phyloP scores from a whole-genome alignment of 2,113 vertebrate genomes.

The Lepisosteus oculatus region DNA sequence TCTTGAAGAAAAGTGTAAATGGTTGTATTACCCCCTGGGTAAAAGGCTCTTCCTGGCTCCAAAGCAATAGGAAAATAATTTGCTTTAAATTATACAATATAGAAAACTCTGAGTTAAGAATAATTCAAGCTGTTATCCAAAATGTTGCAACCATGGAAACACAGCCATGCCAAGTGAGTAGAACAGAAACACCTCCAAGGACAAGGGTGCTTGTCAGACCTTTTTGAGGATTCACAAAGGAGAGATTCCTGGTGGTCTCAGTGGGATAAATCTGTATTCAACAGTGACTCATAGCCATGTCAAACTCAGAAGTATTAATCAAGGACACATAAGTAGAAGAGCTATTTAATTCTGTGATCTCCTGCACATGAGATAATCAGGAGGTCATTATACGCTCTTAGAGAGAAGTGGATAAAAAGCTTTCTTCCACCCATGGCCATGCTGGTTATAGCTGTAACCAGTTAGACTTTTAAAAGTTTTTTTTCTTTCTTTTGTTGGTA shows the following conservation, averaged over 20 bases:
- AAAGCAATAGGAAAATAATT: too few species aligned
- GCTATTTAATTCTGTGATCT: background rate
- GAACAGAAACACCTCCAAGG: background rate
- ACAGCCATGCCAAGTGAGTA: background rate
- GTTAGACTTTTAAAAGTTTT: too few species aligned
- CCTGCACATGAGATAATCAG: background rate
- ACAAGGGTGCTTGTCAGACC: background rate
- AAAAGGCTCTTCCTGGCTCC: background rate
- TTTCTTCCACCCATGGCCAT: background rate
- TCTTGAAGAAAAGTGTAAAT: background rate
- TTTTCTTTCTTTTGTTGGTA: too few species aligned
- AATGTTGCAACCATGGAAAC: background rate
- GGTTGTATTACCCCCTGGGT: background rate
- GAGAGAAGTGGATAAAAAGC: background rate
- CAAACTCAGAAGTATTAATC: constrained; percentile 3
- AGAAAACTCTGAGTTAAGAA: background rate
- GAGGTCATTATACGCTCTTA: constrained; percentile 1
- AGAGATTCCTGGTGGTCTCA: background rate
- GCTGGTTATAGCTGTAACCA: too few species aligned
- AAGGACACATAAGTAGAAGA: background rate
- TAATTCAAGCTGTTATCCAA: background rate
- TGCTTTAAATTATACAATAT: background rate
- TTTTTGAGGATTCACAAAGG: background rate
- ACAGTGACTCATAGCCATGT: background rate
- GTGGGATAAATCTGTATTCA: background rate